Evolutionary conservation across 2,888 invertebrate species (phyloP).

Genomic region (Dermolepida albohirtum): DNA sequence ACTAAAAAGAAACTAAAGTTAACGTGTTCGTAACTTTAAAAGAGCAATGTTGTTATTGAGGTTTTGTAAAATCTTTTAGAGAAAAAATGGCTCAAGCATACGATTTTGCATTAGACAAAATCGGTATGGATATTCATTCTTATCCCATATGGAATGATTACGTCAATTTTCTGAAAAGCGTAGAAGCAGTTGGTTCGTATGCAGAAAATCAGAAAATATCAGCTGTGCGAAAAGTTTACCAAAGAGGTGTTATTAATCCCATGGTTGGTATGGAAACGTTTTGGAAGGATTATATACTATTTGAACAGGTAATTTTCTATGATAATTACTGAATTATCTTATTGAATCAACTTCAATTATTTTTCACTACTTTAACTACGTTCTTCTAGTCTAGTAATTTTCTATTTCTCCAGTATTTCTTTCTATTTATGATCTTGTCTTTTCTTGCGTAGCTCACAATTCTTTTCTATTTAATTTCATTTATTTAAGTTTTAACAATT

Average conservation of each 20-base stretch:
- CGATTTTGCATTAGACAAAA: slow-evolving; percentile 98
- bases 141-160: slow-evolving; percentile 99
- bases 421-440: no score
- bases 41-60: no score
- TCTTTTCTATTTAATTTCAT: no score
- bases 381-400: no score
- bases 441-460: no score
- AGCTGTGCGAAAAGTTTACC: slow-evolving; percentile 97
- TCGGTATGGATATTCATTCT: slow-evolving; percentile 98
- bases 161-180: slow-evolving; percentile 93
- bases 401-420: no score
- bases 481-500: no score
- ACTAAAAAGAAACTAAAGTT: no score
- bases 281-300: slow-evolving; percentile 98
- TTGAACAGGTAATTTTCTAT: slow-evolving; percentile 76
- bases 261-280: slow-evolving; percentile 97
- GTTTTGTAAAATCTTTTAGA: slow-evolving; percentile 61
- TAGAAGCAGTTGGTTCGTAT: slow-evolving; percentile 97
- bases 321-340: no score
- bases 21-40: no score
- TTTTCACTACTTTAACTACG: no score
- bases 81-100: slow-evolving; percentile 99
- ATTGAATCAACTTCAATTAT: no score
- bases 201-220: slow-evolving; percentile 99
- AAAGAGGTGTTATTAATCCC: slow-evolving; percentile 95